phyloP scores from a whole-genome alignment of 2,113 vertebrate genomes.

The Heterocephalus glaber region DNA sequence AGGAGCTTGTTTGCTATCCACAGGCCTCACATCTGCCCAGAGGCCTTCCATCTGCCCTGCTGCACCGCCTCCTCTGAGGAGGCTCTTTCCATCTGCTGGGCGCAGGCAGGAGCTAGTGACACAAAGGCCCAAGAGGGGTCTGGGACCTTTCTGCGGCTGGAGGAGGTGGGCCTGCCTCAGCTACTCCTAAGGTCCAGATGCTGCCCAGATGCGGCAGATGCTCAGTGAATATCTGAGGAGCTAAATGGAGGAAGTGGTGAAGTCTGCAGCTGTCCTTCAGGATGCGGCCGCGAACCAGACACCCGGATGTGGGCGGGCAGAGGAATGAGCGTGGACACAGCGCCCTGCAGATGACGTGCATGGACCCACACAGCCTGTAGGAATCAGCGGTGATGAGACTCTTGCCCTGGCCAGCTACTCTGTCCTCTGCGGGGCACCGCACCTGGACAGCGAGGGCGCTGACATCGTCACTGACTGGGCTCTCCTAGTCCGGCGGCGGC shows the following conservation, averaged over 20 bases:
- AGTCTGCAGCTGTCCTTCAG: background rate
- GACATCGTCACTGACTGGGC: background rate
- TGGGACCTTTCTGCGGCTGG: background rate
- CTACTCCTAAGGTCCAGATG: conserved; percentile 19
- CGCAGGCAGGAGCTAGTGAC: background rate
- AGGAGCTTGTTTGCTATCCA: background rate
- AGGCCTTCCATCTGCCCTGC: background rate
- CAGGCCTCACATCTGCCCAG: background rate
- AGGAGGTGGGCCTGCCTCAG: background rate
- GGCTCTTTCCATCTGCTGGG: background rate
- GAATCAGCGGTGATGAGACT: background rate
- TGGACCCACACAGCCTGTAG: background rate
- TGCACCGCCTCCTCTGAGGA: background rate
- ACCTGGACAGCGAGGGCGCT: background rate
- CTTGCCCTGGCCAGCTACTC: rapidly evolving
- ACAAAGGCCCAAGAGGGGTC: background rate
- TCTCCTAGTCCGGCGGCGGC: background rate
- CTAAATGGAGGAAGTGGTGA: background rate
- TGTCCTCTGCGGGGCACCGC: background rate
- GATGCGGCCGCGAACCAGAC: background rate
- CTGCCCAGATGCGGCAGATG: conserved; percentile 27
- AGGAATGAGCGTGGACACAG: rapidly evolving
- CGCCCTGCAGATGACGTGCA: background rate
- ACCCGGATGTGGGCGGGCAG: conserved; percentile 4
- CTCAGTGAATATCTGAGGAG: background rate